A percentile compares a stretch with the other conserved stretches of the same genome.
These are phyloP conservation scores for Oryzias javanicus DNA, from an alignment of 2,113 vertebrate species.

Conservation along the genomic window DNA sequence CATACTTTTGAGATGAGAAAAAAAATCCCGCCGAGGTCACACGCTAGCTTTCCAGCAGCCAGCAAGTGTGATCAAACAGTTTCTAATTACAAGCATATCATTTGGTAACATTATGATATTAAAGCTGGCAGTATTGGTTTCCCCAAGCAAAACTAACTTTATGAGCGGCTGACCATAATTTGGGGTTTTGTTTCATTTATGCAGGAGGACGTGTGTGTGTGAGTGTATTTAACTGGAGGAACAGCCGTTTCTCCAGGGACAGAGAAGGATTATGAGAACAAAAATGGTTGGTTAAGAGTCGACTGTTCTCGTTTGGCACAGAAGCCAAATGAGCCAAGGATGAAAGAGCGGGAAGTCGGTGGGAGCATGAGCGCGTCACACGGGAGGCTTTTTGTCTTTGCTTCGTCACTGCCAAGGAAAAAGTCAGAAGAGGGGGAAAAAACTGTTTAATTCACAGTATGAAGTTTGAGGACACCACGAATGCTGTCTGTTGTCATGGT, in stretches of 20 bases:
- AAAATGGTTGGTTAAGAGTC: constrained; percentile 50
- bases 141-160: constrained; percentile 78
- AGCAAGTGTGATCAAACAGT: constrained; percentile 71
- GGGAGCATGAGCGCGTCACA: constrained; percentile 43
- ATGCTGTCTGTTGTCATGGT: constrained; percentile 47
- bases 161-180: constrained; percentile 80
- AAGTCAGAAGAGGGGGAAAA: neutral
- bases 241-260: constrained; percentile 43
- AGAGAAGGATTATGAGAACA: constrained; percentile 32
- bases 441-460: constrained; percentile 19
- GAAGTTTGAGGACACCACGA: constrained; percentile 8
- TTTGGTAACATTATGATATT: constrained; percentile 78
- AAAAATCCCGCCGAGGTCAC: constrained; percentile 60
- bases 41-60: constrained; percentile 68
- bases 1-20: constrained; percentile 59
- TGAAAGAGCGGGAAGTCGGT: constrained; percentile 42
- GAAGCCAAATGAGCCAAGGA: constrained; percentile 47
- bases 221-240: constrained; percentile 25
- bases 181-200: constrained; percentile 63
- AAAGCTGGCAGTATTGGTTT: constrained; percentile 78
- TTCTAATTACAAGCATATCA: constrained; percentile 79
- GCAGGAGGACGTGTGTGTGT: constrained; percentile 31
- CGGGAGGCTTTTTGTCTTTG: constrained; percentile 33
- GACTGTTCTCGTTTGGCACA: constrained; percentile 59
- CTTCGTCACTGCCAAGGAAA: constrained; percentile 24